phyloP scores from a whole-genome alignment of 2,797 vertebrate genomes.

The Phrynocephalus guinanensis region DNA sequence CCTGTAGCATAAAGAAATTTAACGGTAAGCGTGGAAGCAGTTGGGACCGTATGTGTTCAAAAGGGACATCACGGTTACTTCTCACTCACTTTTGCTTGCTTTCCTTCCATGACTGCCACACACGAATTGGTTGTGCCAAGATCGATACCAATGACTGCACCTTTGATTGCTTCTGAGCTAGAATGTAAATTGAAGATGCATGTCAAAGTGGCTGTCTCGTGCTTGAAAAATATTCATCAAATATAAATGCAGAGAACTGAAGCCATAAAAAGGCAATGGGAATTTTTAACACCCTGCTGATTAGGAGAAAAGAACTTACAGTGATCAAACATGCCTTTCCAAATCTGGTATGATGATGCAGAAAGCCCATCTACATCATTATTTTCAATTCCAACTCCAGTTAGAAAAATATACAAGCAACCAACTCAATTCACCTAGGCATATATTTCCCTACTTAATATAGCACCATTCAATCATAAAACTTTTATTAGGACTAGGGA shows the following conservation, averaged over 20 bases:
- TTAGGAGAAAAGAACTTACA: too few relatives aligned
- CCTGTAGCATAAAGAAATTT: constrained; percentile 74
- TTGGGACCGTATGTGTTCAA: background rate
- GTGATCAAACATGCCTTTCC: background rate
- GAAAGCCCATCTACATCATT: background rate
- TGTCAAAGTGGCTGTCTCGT: background rate
- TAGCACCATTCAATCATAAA: background rate
- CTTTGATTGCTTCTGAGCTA: constrained; percentile 96
- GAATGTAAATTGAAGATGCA: constrained; percentile 37
- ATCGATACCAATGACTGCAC: constrained; percentile 95
- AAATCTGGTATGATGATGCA: background rate
- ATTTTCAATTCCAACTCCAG: background rate
- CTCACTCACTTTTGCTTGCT: constrained; percentile 91
- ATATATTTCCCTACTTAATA: background rate
- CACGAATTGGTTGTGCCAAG: constrained; percentile 98
- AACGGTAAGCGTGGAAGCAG: background rate
- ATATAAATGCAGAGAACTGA: background rate
- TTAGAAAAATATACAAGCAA: background rate
- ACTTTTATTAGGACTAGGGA: background rate
- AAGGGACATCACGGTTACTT: background rate
- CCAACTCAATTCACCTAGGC: background rate
- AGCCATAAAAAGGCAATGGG: background rate
- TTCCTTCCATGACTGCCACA: constrained; percentile 98
- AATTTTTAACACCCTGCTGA: background rate
- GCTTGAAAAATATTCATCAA: background rate